Evolutionary conservation across 2,113 vertebrate genomes (phyloP).

Genomic region (Corvus hawaiiensis): DNA sequence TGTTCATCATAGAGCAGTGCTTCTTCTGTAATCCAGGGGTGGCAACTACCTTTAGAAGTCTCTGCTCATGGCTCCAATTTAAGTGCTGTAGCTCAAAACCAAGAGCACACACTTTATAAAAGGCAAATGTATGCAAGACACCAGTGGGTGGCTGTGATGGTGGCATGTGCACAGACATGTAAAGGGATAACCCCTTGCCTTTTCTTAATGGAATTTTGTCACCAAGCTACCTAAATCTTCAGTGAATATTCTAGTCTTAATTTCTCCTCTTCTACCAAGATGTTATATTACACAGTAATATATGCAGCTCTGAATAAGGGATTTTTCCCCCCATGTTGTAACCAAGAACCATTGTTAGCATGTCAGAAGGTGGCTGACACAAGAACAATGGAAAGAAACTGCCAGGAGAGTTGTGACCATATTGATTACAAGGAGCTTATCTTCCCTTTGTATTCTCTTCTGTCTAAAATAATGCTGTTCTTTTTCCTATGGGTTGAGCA

Average conservation of each 20-base stretch:
- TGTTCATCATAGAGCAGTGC: background rate
- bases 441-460: background rate
- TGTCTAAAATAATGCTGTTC: background rate
- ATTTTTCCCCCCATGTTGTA: background rate
- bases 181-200: background rate
- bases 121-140: background rate
- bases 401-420: background rate
- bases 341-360: background rate
- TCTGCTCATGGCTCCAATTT: background rate
- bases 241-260: background rate
- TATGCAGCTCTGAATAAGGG: background rate
- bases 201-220: background rate
- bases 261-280: background rate
- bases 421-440: background rate
- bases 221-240: background rate
- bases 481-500: background rate
- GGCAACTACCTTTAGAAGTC: background rate
- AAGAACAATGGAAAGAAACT: background rate
- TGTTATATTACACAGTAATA: background rate
- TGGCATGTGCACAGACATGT: background rate
- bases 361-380: constrained; percentile 4
- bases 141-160: background rate
- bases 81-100: background rate
- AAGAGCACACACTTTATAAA: background rate
- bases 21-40: background rate